A percentile compares a stretch with the other conserved stretches of the same genome.
phyloP scores from a whole-genome alignment of 1,140 invertebrate species.

The Bombyx mandarina region DNA sequence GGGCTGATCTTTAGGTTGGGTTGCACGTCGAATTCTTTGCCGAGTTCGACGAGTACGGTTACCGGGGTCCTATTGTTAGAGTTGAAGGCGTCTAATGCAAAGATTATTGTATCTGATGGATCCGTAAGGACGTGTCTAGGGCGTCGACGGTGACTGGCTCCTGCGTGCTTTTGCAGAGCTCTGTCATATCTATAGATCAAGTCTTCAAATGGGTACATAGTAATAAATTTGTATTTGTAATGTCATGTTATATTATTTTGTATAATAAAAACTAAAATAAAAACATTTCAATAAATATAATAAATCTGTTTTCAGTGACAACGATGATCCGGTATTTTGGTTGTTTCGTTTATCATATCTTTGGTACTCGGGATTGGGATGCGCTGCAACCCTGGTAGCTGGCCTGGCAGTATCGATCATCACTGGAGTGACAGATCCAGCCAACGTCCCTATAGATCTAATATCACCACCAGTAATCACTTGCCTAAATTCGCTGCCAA shows the following conservation, averaged over 20 bases:
- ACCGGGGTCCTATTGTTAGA: too few species aligned
- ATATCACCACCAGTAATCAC: slow-evolving; percentile 57
- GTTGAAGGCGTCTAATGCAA: too few species aligned
- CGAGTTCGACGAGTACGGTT: too few species aligned
- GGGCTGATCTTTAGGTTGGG: too few species aligned
- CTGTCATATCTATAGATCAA: too few species aligned
- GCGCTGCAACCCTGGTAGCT: slow-evolving; percentile 77
- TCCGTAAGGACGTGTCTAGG: too few species aligned
- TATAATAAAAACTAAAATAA: too few species aligned
- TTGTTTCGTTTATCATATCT: slow-evolving; percentile 77
- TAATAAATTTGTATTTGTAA: neutral
- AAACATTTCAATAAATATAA: neutral
- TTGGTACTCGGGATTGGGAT: slow-evolving; percentile 83
- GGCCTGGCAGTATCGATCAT: slow-evolving; percentile 80
- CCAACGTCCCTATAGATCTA: slow-evolving; percentile 63
- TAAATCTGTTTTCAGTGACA: slow-evolving; percentile 29
- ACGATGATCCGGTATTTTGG: slow-evolving; percentile 57
- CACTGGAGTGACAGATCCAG: slow-evolving; percentile 71
- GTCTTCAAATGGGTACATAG: neutral
- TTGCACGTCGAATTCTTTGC: too few species aligned
- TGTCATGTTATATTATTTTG: too few species aligned
- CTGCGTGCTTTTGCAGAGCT: too few species aligned
- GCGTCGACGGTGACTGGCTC: too few species aligned
- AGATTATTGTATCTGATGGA: too few species aligned
- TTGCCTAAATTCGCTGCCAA: slow-evolving; percentile 51